phyloP scores from a whole-genome alignment of 2,113 vertebrate species.

The Romanogobio albipinnatus region DNA sequence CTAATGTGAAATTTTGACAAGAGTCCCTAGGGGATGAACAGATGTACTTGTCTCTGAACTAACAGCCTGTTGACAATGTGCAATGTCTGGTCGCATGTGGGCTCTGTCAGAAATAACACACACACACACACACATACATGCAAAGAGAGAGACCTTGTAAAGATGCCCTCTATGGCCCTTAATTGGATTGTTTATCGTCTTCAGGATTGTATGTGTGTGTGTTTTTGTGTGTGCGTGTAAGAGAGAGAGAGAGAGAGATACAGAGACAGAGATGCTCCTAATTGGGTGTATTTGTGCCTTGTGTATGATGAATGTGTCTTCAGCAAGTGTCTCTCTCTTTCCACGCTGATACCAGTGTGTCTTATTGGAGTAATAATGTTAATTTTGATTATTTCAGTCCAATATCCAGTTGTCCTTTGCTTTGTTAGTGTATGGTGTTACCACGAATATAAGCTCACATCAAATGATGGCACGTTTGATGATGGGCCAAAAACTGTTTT shows the following conservation, averaged over 20 bases:
- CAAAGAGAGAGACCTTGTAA: slow-evolving; percentile 1
- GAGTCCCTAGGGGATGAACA: slow-evolving; percentile 50
- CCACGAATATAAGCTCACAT: slow-evolving; percentile 30
- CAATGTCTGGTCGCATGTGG: slow-evolving; percentile 40
- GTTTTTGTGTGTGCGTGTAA: background rate
- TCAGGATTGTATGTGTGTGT: background rate
- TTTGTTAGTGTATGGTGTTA: background rate
- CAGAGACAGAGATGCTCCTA: slow-evolving; percentile 17
- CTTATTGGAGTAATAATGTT: background rate
- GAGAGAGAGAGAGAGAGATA: background rate
- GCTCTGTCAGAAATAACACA: slow-evolving; percentile 43
- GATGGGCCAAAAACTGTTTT: slow-evolving; percentile 68
- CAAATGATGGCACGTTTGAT: slow-evolving; percentile 68
- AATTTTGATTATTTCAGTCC: background rate
- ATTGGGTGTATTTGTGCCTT: slow-evolving; percentile 51
- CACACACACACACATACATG: slow-evolving; percentile 47
- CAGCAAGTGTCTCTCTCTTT: slow-evolving; percentile 12
- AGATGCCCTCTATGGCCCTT: slow-evolving; percentile 8
- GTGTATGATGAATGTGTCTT: slow-evolving; percentile 2
- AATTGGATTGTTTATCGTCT: slow-evolving; percentile 22
- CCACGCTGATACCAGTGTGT: background rate
- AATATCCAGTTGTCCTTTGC: background rate
- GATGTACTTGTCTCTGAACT: slow-evolving; percentile 57
- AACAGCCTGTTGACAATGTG: slow-evolving; percentile 49
- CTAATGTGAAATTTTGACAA: slow-evolving; percentile 47